Base-by-base conservation (phyloP, 2,888 invertebrate species). In the Tiliacea aurago region DNA sequence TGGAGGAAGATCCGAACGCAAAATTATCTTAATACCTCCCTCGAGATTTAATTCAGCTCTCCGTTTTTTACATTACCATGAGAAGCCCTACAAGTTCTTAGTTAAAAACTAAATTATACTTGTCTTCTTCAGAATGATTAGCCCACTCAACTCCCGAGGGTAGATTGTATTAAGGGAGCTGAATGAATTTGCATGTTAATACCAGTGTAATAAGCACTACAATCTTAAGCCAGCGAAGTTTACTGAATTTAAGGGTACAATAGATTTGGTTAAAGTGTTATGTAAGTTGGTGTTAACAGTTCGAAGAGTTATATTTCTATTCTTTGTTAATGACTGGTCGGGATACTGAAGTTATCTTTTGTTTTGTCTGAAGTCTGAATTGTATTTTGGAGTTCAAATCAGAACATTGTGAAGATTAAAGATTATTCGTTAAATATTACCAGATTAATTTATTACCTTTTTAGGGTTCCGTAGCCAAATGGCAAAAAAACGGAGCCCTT, bases 101-200 rank as follows among this genome's bases (percentile, higher is more conserved):
- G 71, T 84, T 78, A 73, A 85, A 79, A 84, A 87, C 84, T 82
- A 79, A 86, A 85, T 86, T 87, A 84, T 73, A 85, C 84, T 81
- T 72, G 85, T 78, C 78, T 79, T 69, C 81, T 64, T 49, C 70
- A 43, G 62, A 59, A 78, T 76, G 77, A 84, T 85, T 81, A 85
- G 71, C 72, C 68, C 67, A 82, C 80, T 84, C 70, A 58, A 79
- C n/a, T 74, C 64, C 51, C n/a, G 73, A 75, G 77, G 74, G 81
- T 72, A 78, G 75, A 84, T 83, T 84, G 79, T 84, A 84, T 87
- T 81, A 84, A 79, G 67, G 83, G 73, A 83, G 81, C 76, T 67
- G 84, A 85, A 86, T 88, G 76, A 78, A 88, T 88, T 88, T 84
- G 84, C 88, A 88, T 87, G 73, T 87, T 88, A 85, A 83, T 81